A percentile compares a stretch with the other conserved stretches of the same genome.
Evolutionary conservation across 2,113 vertebrate species (phyloP).

Genomic region (Malurus cyaneus): DNA sequence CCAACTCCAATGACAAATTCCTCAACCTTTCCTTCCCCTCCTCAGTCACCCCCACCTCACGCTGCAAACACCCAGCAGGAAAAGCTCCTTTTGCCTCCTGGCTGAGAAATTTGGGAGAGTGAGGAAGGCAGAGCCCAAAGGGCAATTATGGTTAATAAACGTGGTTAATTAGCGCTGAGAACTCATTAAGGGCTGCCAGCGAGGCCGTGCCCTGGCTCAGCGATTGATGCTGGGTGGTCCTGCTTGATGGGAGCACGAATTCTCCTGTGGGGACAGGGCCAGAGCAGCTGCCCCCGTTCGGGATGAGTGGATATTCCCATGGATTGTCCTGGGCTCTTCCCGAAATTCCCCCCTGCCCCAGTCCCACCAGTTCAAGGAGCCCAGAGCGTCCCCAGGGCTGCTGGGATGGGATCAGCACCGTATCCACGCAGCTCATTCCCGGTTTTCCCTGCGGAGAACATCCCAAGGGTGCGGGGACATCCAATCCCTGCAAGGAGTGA

Average conservation of each 20-base stretch:
- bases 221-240: neutral
- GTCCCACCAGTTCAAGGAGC: neutral
- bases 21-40: too few relatives aligned
- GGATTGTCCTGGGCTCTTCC: neutral
- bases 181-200: neutral
- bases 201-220: neutral
- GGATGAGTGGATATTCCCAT: neutral
- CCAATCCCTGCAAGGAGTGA: neutral
- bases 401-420: neutral
- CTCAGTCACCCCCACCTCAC: too few relatives aligned
- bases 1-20: too few relatives aligned
- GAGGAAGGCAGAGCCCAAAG: neutral
- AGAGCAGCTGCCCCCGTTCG: neutral
- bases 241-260: neutral
- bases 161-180: neutral
- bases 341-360: neutral
- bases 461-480: fast-evolving
- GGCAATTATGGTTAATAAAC: neutral
- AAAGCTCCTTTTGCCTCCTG: too few relatives aligned
- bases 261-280: too few relatives aligned
- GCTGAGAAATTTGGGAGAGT: too few relatives aligned
- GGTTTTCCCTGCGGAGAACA: neutral
- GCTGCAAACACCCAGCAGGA: too few relatives aligned
- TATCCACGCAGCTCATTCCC: too few relatives aligned
- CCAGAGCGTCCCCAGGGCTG: neutral